These are phyloP conservation scores for Thermophis baileyi DNA, from an alignment of 2,113 vertebrate genomes.

Conservation along the genomic window DNA sequence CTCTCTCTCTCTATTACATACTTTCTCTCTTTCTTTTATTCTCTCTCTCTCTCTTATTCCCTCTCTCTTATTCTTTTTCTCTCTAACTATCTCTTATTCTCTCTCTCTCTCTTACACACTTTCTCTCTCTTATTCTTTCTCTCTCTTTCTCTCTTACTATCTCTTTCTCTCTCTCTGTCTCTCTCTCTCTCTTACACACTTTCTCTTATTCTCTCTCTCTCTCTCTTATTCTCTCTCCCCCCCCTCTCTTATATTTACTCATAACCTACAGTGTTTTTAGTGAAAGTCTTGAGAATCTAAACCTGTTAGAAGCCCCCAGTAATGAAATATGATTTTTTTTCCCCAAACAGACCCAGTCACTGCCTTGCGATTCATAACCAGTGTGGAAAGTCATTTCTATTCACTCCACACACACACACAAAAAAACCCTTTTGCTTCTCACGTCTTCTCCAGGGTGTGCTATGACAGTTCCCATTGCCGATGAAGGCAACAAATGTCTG, in stretches of 20 bases:
- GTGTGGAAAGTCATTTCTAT: conserved; percentile 28
- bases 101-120: too few species aligned
- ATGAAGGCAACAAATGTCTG: conserved; percentile 50
- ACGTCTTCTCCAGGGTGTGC: conserved; percentile 22
- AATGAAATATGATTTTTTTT: background rate
- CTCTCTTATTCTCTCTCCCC: too few species aligned
- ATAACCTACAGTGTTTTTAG: background rate
- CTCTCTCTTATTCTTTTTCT: too few species aligned
- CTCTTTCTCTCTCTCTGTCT: too few species aligned
- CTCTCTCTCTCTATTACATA: too few species aligned
- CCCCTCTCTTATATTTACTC: background rate
- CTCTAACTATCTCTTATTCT: too few species aligned
- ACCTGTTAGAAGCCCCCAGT: background rate
- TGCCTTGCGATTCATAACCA: conserved; percentile 22
- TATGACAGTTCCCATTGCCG: conserved; percentile 42
- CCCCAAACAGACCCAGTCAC: background rate
- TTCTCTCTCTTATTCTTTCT: too few species aligned
- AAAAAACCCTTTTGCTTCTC: background rate
- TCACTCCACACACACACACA: background rate
- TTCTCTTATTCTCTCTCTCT: too few species aligned
- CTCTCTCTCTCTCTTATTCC: too few species aligned
- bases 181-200: too few species aligned
- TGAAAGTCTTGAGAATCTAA: background rate
- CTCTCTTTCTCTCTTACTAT: too few species aligned
- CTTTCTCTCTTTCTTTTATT: too few species aligned